These are phyloP conservation scores for Mimumesa dahlbomi DNA, from an alignment of 2,888 invertebrate genomes.

Conservation along the genomic window DNA sequence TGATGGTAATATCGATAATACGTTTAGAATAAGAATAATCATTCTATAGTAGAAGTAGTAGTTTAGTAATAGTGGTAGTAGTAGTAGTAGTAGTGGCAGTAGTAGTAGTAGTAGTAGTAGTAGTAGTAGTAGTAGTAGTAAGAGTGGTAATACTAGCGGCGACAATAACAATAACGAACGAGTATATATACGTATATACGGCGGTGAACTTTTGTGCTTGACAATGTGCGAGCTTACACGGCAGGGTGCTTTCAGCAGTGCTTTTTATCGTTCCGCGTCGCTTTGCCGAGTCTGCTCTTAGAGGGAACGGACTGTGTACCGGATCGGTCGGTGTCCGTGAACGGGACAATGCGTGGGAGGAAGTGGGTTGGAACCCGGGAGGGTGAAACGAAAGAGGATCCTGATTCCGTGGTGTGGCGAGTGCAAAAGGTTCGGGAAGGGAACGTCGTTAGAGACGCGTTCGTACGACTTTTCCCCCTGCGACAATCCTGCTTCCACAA, in stretches of 20 bases:
- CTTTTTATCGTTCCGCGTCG: conserved; percentile 66
- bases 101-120: neutral
- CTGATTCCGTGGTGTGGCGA: conserved; percentile 28
- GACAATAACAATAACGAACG: conserved; percentile 56
- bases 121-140: no score
- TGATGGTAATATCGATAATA: conserved; percentile 20
- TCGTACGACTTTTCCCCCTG: conserved; percentile 54
- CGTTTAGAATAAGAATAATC: conserved; percentile 32
- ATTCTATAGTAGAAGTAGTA: neutral
- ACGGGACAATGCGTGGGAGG: conserved; percentile 49
- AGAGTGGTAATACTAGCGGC: conserved; percentile 41
- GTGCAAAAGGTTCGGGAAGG: conserved; percentile 52
- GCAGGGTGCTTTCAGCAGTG: conserved; percentile 76
- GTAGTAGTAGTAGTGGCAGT: neutral
- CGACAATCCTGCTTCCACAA: conserved; percentile 50
- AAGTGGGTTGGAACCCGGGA: neutral
- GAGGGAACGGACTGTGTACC: no score
- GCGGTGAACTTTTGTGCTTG: conserved; percentile 72
- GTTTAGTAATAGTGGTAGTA: conserved; percentile 15
- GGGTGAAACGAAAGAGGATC: conserved; percentile 63
- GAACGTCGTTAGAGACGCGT: conserved; percentile 57
- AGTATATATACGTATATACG: conserved; percentile 37
- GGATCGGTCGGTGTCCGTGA: conserved; percentile 55
- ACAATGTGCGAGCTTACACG: conserved; percentile 78
- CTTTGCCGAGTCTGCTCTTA: conserved; percentile 72